Evolutionary conservation across 2,888 invertebrate species (phyloP), one percentile per base, ranked within the genome.

Genomic region (Melanostoma mellinum): DNA sequence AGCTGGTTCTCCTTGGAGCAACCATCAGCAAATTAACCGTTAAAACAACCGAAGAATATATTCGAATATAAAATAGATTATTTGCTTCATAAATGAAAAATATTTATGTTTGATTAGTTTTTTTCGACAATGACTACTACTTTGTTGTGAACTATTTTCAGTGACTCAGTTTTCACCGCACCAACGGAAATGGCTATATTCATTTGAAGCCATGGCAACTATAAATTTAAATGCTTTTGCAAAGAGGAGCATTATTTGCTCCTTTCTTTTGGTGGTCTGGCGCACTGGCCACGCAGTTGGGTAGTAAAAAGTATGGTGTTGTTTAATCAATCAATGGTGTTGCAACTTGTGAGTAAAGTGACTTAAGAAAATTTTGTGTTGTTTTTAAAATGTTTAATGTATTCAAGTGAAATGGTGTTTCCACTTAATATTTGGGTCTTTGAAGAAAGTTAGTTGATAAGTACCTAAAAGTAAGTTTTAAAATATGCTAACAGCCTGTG

Each of bases 1-100:
- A 92, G 92, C 92, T 92, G 53, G 87, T 79, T 75, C 88, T 89
- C 10, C 86, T 88, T 60, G 89, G 88, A 61, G 88, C 88, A 78
- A 88, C 87, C 89, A 90, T 89, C 86, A 75, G 74, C 69, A 60
- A 46, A 6, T 56, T n/a, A 60, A 67, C 48, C 9, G 36, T 56
- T 44, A 42, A 44, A 52, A 36, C 36, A 44, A 32, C 30, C 30
- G 20, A 58, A 9, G 53, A 36, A 63, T 42, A n/a, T 61, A 46
- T 36, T 56, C 35, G 68, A 38, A 71, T 55, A 65, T 48, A 48
- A 71, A 76, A 53, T 72, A 38, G 33, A 32, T 3, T 46, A 61
- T 69, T 48, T 48, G 48, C 46, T 74, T 79, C 56, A 68, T 46
- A 56, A 73, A 69, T 52, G 53, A 52, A 74, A 52, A 42, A 40